phyloP scores from a whole-genome alignment of 23 tunicate species.

The Oikopleura dioica region DNA sequence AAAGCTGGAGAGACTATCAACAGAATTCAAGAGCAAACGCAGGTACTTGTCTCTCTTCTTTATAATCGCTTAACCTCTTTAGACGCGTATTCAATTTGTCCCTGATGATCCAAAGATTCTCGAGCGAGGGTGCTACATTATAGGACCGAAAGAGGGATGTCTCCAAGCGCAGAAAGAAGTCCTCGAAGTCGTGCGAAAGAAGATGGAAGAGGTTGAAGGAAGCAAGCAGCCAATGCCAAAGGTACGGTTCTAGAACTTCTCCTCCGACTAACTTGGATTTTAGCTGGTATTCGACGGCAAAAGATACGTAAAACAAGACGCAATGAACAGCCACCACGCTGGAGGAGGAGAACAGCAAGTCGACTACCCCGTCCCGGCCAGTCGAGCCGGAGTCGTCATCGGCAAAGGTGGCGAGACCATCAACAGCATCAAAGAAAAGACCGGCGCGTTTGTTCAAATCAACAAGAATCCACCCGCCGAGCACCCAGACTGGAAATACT shows the following conservation, averaged over 20 bases:
- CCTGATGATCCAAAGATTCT: slow-evolving; percentile 57
- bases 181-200: not conserved
- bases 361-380: slow-evolving; percentile 78
- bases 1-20: slow-evolving; percentile 97
- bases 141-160: slow-evolving; percentile 37
- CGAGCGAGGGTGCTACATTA: slow-evolving; percentile 62
- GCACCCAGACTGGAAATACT: slow-evolving; percentile 68
- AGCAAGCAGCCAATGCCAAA: not conserved
- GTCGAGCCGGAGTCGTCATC: slow-evolving; percentile 78
- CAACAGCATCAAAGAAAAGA: slow-evolving; percentile 60
- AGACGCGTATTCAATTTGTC: slow-evolving; percentile 1
- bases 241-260: no score
- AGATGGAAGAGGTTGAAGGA: not conserved
- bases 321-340: not conserved
- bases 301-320: slow-evolving; percentile 8
- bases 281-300: slow-evolving; percentile 11
- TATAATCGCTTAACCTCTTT: no score
- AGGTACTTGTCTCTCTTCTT: no score
- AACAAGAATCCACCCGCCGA: slow-evolving; percentile 79
- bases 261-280: no score
- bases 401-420: slow-evolving; percentile 99
- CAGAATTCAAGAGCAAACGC: slow-evolving; percentile 58
- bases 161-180: slow-evolving; percentile 11
- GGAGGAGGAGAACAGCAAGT: slow-evolving; percentile 14
- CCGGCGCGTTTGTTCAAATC: slow-evolving; percentile 97